Conservation (phyloP, 2,113 vertebrate genomes). For the Tursiops truncatus region DNA sequence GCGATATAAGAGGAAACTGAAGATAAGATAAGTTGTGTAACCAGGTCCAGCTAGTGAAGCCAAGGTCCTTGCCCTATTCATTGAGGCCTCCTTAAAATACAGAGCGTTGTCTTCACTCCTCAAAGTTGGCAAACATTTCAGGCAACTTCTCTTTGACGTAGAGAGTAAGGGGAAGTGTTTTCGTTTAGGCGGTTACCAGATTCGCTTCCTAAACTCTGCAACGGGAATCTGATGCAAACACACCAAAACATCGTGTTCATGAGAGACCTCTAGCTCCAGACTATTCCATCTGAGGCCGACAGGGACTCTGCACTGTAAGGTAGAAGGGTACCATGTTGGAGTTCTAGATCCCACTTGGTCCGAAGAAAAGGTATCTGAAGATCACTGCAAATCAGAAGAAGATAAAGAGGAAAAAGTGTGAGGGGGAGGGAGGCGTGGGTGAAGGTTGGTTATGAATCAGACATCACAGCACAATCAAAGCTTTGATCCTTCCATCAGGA, state of each 20-base stretch:
- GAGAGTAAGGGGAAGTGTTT: conserved; percentile 22
- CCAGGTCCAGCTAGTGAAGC: background rate
- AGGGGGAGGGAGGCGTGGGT: background rate
- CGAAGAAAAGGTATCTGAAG: background rate
- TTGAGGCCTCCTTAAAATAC: background rate
- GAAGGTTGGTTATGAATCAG: background rate
- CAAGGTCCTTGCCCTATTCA: background rate
- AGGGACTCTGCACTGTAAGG: rapidly evolving
- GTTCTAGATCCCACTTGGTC: background rate
- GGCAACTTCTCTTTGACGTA: background rate
- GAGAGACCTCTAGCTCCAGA: background rate
- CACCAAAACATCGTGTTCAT: background rate
- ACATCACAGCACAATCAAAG: background rate
- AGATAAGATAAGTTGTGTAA: background rate
- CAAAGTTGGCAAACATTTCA: background rate
- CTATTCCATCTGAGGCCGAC: background rate
- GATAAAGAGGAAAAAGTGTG: background rate
- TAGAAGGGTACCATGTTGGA: background rate
- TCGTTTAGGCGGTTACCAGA: background rate
- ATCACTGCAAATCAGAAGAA: background rate
- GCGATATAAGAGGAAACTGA: background rate
- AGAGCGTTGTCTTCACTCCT: background rate
- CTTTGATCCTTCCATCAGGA: background rate
- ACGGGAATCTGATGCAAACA: conserved; percentile 22
- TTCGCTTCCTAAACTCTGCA: background rate